A percentile compares a stretch with the other conserved stretches of the same genome.
phyloP scores from a whole-genome alignment of 2,888 invertebrate species.

The Lasioglossum pauxillum region DNA sequence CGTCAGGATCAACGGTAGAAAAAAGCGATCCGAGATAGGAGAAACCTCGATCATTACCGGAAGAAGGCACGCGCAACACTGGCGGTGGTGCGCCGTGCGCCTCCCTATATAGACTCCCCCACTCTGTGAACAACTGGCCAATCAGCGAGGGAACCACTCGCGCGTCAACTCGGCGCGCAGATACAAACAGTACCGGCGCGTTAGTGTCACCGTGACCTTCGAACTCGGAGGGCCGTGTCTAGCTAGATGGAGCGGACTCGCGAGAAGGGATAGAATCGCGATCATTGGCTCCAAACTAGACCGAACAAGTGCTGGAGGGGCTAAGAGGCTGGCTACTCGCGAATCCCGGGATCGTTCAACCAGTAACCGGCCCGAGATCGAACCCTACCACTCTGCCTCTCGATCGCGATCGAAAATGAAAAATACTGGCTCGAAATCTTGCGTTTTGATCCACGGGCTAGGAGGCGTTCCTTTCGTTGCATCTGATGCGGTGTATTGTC shows the following conservation, averaged over 20 bases:
- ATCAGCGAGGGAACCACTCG: slow-evolving; percentile 3
- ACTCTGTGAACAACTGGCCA: slow-evolving; percentile 27
- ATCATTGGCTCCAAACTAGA: slow-evolving; percentile 61
- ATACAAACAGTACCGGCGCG: slow-evolving; percentile 42
- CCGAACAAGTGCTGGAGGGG: slow-evolving; percentile 61
- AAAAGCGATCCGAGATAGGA: not conserved
- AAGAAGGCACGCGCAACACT: slow-evolving; percentile 58
- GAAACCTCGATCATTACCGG: not conserved
- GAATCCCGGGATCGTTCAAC: slow-evolving; percentile 39
- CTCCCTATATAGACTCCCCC: slow-evolving; percentile 58
- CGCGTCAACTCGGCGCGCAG: slow-evolving; percentile 47
- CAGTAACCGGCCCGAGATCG: slow-evolving; percentile 23
- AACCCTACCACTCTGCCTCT: not conserved
- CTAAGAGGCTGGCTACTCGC: slow-evolving; percentile 53
- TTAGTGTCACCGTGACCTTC: slow-evolving; percentile 76
- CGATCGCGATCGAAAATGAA: not conserved
- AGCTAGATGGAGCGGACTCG: slow-evolving; percentile 35
- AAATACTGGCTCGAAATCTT: not conserved
- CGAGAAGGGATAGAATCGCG: slow-evolving; percentile 63
- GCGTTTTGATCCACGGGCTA: not conserved
- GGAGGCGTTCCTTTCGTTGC: not conserved
- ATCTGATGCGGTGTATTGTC: not conserved
- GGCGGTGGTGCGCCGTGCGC: slow-evolving; percentile 32
- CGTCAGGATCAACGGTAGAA: too few species aligned
- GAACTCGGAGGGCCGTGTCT: slow-evolving; percentile 74